phyloP scores from a whole-genome alignment of 1,140 invertebrate genomes.

The Bombus polaris region DNA sequence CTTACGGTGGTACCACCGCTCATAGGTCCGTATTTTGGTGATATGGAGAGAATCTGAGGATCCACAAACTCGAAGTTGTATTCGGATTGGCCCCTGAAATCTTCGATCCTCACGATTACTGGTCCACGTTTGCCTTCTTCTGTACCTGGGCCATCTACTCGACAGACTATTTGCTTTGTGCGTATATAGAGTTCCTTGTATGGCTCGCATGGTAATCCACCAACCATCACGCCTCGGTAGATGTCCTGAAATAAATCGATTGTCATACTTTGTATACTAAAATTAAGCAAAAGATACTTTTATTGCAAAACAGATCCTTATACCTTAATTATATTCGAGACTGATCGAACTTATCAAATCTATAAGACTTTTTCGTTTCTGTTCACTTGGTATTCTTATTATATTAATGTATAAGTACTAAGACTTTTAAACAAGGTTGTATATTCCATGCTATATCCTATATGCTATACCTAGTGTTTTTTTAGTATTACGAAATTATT shows the following conservation, averaged over 20 bases:
- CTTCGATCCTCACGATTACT: slow-evolving; percentile 94
- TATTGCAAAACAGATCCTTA: not conserved
- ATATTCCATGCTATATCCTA: too few relatives aligned
- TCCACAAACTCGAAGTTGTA: slow-evolving; percentile 93
- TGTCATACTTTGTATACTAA: not conserved
- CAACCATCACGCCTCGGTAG: slow-evolving; percentile 92
- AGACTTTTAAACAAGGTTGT: too few relatives aligned
- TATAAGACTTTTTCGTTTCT: too few relatives aligned
- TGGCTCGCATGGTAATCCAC: slow-evolving; percentile 94
- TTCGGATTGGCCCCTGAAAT: slow-evolving; percentile 93
- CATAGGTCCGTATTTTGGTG: slow-evolving; percentile 94
- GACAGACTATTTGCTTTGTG: slow-evolving; percentile 95
- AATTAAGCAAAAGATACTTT: not conserved
- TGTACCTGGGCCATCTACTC: slow-evolving; percentile 93
- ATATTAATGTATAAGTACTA: too few relatives aligned
- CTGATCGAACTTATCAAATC: too few relatives aligned
- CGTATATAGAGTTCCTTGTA: slow-evolving; percentile 93
- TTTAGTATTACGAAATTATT: not conserved
- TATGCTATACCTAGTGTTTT: too few relatives aligned
- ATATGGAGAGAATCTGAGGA: slow-evolving; percentile 92
- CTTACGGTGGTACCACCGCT: slow-evolving; percentile 96
- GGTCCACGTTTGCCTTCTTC: slow-evolving; percentile 90
- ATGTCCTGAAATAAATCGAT: slow-evolving; percentile 86
- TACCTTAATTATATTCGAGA: too few relatives aligned
- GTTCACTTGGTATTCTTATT: not conserved